Evolutionary conservation across 2,113 vertebrate species (phyloP).

Genomic region (Capreolus pygargus): DNA sequence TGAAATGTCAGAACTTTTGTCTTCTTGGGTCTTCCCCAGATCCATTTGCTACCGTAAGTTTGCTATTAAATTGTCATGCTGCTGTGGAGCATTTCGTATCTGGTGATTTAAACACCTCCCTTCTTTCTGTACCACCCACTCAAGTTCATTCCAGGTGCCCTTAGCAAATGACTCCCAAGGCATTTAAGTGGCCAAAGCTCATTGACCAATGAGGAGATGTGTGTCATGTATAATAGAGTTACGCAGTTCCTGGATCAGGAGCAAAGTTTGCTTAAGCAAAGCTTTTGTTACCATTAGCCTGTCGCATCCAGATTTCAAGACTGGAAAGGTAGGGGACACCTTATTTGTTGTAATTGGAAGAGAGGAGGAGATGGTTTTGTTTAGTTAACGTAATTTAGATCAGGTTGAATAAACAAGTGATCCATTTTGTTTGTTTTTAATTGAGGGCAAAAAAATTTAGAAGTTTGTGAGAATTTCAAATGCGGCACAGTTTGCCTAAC

Average conservation of each 20-base stretch:
- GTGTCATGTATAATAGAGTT: slow-evolving; percentile 66
- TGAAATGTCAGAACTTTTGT: slow-evolving; percentile 36
- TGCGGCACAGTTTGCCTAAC: not conserved
- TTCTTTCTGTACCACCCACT: slow-evolving; percentile 77
- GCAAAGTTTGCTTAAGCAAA: slow-evolving; percentile 74
- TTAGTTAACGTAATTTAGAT: slow-evolving; percentile 52
- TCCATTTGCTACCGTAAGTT: slow-evolving; percentile 43
- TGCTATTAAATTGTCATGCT: slow-evolving; percentile 73
- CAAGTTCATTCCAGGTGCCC: slow-evolving; percentile 77
- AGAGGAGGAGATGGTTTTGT: slow-evolving; percentile 50
- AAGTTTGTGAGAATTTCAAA: slow-evolving; percentile 26
- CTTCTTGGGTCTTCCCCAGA: slow-evolving; percentile 29
- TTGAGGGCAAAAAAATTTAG: not conserved
- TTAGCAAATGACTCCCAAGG: slow-evolving; percentile 86
- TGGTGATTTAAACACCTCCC: slow-evolving; percentile 71
- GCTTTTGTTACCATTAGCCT: slow-evolving; percentile 68
- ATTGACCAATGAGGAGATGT: slow-evolving; percentile 81
- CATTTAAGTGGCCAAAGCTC: slow-evolving; percentile 81
- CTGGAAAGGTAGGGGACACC: slow-evolving; percentile 81
- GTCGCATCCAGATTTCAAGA: slow-evolving; percentile 63
- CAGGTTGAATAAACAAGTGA: slow-evolving; percentile 28
- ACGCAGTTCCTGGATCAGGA: slow-evolving; percentile 72
- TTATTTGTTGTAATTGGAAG: slow-evolving; percentile 61
- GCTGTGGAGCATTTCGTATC: slow-evolving; percentile 56
- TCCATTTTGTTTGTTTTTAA: not conserved